These are phyloP conservation scores for Corythornis cristatus DNA, from an alignment of 2,113 vertebrate species.

Conservation along the genomic window DNA sequence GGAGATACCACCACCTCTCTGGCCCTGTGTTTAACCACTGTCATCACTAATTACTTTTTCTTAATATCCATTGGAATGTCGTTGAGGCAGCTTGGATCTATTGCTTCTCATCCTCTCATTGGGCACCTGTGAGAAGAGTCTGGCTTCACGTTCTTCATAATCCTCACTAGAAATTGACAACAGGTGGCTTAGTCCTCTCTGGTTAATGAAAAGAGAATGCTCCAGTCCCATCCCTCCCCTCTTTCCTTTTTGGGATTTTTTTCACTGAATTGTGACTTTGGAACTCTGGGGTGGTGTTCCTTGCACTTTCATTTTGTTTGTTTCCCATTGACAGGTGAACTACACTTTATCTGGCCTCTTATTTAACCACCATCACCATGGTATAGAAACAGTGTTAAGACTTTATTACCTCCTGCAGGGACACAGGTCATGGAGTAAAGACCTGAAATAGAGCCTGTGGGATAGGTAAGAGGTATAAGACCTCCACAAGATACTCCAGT, in stretches of 20 bases:
- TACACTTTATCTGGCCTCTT: background rate
- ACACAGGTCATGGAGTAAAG: background rate
- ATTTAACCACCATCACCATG: background rate
- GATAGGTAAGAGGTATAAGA: background rate
- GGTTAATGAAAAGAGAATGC: background rate
- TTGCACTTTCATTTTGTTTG: background rate
- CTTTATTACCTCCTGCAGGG: background rate
- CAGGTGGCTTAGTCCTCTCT: background rate
- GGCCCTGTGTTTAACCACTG: background rate
- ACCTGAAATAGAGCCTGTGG: background rate
- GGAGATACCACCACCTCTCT: background rate
- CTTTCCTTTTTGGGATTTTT: background rate
- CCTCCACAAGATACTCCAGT: background rate
- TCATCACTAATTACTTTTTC: background rate
- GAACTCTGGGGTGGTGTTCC: background rate
- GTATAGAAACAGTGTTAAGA: background rate
- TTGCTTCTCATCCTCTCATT: background rate
- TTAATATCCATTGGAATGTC: background rate
- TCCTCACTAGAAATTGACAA: background rate
- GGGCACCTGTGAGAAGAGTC: background rate
- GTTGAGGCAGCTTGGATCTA: background rate
- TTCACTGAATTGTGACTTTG: background rate
- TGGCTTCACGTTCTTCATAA: background rate
- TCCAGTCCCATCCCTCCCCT: background rate
- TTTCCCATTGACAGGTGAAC: background rate